Evolutionary conservation across 2,888 invertebrate species (phyloP), one percentile per base, ranked within the genome.

Genomic region (Metopia argyrocephala): DNA sequence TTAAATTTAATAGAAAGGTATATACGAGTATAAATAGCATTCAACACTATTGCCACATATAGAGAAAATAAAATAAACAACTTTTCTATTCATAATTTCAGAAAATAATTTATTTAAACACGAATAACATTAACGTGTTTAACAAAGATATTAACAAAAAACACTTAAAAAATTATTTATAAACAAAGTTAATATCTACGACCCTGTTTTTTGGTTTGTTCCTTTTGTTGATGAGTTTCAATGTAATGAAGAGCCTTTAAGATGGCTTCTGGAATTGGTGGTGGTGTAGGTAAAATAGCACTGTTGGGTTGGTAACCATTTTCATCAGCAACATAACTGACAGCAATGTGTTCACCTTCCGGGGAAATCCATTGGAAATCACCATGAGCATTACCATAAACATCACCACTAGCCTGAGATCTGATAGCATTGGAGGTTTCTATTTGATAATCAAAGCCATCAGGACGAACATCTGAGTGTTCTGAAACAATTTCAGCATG

Each of bases 221-320:
- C 52, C 2, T 48, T 46, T 7, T 73, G 9, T 52, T 89, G 86
- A 83, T 92, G 91, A 52, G 88, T 87, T 83, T 87, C 90, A 85
- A 88, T 92, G 90, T 91, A 93, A 85, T 92, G 91, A 23, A 93
- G 85, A 48, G 85, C 70, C 57, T 82, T 83, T 5, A 84, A n/a
- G 68, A 87, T 85, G 25, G 79, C 84, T 2, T 61, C 84, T 62
- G 86, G 86, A 9, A 84, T 71, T 80, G 86, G 86, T 74, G 85
- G 86, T 28, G 84, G 73, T 5, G 83, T 84, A 71, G 87, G 85
- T 64, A 84, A 59, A 18, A 80, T 59, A 23, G 79, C 81, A 25
- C 86, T 82, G 48, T 59, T 23, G 48, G 87, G 87, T 76, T 86
- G 85, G 68, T 83, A 86, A 25, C 89, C 89, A 57, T 87, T 82